These are phyloP conservation scores for Drosophila parvula DNA, from an alignment of 1,140 invertebrate species.

Conservation along the genomic window DNA sequence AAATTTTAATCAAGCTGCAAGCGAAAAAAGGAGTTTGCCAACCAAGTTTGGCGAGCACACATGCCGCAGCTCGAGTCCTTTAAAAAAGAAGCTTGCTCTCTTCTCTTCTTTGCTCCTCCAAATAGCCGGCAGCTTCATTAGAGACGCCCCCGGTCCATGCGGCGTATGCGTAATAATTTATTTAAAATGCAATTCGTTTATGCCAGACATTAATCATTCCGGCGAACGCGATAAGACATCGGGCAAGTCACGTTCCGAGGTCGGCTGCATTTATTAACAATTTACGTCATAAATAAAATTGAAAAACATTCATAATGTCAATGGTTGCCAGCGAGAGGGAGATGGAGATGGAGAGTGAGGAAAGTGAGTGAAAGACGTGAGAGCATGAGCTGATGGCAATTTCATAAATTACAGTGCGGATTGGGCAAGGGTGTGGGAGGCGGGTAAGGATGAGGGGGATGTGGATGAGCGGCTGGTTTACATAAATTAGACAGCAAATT, in stretches of 20 bases:
- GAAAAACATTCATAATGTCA: constrained; percentile 79
- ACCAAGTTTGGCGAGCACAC: constrained; percentile 50
- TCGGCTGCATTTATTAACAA: constrained; percentile 75
- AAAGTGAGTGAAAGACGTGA: constrained; percentile 54
- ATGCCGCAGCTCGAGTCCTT: constrained; percentile 47
- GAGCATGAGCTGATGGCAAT: constrained; percentile 52
- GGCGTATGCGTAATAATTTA: constrained; percentile 78
- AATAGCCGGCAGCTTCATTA: constrained; percentile 77
- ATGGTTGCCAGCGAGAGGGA: constrained; percentile 12
- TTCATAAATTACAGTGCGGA: constrained; percentile 59
- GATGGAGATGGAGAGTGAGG: background rate
- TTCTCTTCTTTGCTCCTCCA: constrained; percentile 15
- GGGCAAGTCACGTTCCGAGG: constrained; percentile 26
- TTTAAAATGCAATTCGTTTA: constrained; percentile 81
- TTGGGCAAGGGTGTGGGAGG: background rate
- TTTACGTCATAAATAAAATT: constrained; percentile 80
- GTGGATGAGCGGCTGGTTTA: constrained; percentile 35
- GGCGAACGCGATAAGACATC: constrained; percentile 24
- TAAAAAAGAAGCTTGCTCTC: constrained; percentile 16
- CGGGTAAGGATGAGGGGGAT: background rate
- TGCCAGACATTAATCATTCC: constrained; percentile 70
- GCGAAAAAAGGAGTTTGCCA: constrained; percentile 55
- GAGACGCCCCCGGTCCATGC: constrained; percentile 40
- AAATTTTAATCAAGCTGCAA: constrained; percentile 81
- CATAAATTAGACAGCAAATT: constrained; percentile 78